These are phyloP conservation scores for Hippolais icterina DNA, from an alignment of 2,113 vertebrate species.

Conservation along the genomic window DNA sequence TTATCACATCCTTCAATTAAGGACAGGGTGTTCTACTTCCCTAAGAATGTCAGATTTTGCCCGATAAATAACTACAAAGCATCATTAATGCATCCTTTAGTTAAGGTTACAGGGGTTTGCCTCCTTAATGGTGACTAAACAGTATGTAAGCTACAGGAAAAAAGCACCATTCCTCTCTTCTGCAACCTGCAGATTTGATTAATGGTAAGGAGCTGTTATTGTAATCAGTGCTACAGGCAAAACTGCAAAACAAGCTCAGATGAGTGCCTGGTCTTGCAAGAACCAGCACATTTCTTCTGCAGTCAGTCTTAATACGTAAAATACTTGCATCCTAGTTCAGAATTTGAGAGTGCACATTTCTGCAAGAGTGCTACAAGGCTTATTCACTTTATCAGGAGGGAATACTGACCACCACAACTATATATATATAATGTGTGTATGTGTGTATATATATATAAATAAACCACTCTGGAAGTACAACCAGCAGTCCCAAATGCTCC, in stretches of 20 bases:
- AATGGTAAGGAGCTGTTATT: background rate
- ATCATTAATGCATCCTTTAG: background rate
- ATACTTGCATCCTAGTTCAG: background rate
- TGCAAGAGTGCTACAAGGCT: background rate
- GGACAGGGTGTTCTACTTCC: conserved; percentile 28
- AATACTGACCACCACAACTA: background rate
- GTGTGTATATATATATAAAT: too few relatives aligned
- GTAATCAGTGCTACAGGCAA: background rate
- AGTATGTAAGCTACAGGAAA: background rate
- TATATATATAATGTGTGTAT: rapidly evolving
- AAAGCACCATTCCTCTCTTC: background rate
- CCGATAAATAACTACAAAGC: background rate
- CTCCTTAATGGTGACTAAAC: background rate
- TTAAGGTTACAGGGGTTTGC: background rate
- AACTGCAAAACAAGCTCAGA: background rate
- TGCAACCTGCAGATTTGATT: background rate
- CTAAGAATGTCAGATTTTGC: background rate
- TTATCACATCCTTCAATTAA: conserved; percentile 20
- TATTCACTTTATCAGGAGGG: background rate
- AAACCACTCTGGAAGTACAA: background rate
- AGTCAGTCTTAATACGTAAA: background rate
- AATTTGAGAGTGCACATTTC: background rate
- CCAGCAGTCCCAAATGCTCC: background rate
- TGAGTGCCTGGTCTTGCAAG: background rate
- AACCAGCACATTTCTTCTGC: background rate